Base-by-base conservation (phyloP, 2,888 invertebrate genomes). In the Plusia festucae region DNA sequence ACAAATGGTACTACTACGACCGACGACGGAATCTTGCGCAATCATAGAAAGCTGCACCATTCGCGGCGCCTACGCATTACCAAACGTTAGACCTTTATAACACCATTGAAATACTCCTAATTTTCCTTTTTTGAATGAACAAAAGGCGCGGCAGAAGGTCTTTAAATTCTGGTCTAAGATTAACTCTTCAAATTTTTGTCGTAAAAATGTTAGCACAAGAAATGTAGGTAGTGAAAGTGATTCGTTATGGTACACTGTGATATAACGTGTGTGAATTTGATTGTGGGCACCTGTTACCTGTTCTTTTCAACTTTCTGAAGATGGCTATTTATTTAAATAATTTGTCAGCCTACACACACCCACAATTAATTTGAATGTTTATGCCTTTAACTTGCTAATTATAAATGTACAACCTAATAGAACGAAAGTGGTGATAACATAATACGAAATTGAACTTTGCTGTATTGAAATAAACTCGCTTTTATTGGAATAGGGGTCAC, bases 21-120 rank as follows among this genome's bases (percentile, higher is more conserved):
- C 11, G 20, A 59, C 49, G 53, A 60, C 44, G 53, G 66, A 72
- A 63, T 62, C 66, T 84, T 84, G 70, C 79, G 77, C 69, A 84
- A 84, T 73, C 68, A 54, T 85, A 83, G 84, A 85, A 85, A 85
- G 85, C 77, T 71, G 73, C 65, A 69, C 73, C 75, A 75, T 73
- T 74, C 75, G 68, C 55, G 60, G 63, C 81, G 80, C 83, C 84
- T 76, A 84, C 81, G 72, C 72, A 56, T 60, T 32, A 67, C 67
- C 57, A 78, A 30, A 15, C 34, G 7, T n/a, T 32, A 80, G 62
- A 70, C 63, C 64, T 55, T 54, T 60, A 44, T 65, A 60, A 56
- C 65, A 68, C 61, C 59, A 73, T 55, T 24, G 49, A 58, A 65
- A 59, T 58, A 27, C 70, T 53, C 64, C 57, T 66, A 16, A 32